These are phyloP conservation scores for Varecia variegata DNA, from an alignment of 2,797 vertebrate species.

Conservation along the genomic window DNA sequence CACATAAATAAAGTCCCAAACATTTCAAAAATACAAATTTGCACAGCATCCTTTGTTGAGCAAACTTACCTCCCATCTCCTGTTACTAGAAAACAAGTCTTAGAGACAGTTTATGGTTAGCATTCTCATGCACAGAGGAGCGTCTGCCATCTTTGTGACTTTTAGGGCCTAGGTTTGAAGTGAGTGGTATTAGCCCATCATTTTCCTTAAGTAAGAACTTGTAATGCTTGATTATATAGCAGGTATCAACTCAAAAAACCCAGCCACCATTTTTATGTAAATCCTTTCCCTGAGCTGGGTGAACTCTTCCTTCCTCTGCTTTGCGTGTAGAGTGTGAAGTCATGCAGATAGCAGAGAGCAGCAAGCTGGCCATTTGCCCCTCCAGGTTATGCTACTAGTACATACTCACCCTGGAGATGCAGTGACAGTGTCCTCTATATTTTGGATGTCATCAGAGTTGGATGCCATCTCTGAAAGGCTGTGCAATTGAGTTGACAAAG, in stretches of 20 bases:
- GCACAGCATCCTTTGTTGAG: not conserved
- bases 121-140: not conserved
- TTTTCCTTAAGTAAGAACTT: not conserved
- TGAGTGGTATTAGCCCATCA: not conserved
- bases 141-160: not conserved
- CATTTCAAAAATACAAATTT: not conserved
- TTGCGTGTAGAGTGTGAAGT: not conserved
- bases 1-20: not conserved
- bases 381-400: not conserved
- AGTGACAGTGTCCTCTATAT: conserved; percentile 39
- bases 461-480: conserved; percentile 64
- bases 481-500: conserved; percentile 68
- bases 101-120: not conserved
- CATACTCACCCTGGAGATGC: not conserved
- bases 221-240: not conserved
- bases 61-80: not conserved
- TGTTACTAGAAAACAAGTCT: not conserved
- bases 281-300: not conserved
- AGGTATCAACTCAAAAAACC: not conserved
- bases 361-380: not conserved
- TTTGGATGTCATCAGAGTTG: conserved; percentile 62
- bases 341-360: not conserved
- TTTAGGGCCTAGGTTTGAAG: not conserved
- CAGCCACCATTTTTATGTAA: not conserved
- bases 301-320: not conserved